Conservation (phyloP, 2,797 vertebrate species). For the Alca torda region DNA sequence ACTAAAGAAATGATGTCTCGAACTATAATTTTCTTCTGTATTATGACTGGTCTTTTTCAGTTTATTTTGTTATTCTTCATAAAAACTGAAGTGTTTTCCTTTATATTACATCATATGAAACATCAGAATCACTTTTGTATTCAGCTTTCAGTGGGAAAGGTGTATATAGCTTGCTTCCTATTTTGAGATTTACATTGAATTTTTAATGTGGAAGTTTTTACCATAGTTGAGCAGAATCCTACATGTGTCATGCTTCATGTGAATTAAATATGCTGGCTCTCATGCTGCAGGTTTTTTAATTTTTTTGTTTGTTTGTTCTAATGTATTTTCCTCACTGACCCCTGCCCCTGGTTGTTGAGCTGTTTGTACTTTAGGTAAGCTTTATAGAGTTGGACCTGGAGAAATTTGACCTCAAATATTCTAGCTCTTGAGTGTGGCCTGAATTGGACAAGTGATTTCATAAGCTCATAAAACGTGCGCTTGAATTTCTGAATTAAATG, state of each 20-base stretch:
- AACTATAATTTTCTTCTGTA: background rate
- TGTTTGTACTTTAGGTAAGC: background rate
- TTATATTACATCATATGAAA: background rate
- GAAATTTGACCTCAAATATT: background rate
- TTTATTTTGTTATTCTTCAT: background rate
- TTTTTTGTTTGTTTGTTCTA: background rate
- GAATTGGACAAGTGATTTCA: background rate
- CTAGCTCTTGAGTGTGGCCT: background rate
- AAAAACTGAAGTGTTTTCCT: conserved; percentile 40
- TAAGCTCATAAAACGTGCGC: background rate
- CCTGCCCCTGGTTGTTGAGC: background rate
- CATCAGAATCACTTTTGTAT: background rate
- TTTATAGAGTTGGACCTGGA: background rate
- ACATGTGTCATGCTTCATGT: conserved; percentile 13
- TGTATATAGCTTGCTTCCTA: background rate
- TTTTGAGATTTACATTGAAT: conserved; percentile 34
- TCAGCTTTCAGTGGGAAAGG: conserved; percentile 16
- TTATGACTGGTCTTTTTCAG: background rate
- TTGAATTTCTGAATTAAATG: background rate
- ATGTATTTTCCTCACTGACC: background rate
- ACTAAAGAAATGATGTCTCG: background rate
- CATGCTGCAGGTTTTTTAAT: background rate
- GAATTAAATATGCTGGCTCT: background rate
- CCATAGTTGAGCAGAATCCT: conserved; percentile 20
- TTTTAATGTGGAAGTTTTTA: conserved; percentile 28